phyloP scores from a whole-genome alignment of 2,113 vertebrate genomes.

The Psilopsiagon aymara region DNA sequence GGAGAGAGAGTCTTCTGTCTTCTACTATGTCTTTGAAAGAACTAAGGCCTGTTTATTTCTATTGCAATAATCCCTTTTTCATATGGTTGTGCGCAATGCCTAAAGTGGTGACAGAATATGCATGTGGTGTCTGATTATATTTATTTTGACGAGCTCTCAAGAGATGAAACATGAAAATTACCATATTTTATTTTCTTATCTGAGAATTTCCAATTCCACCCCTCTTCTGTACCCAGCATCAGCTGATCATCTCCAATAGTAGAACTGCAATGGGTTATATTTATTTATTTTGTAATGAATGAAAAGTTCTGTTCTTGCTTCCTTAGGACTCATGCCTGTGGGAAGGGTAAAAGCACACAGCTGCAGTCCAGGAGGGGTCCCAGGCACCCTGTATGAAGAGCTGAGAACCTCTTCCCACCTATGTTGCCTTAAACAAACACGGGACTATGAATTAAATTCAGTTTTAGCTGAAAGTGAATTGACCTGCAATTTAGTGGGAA shows the following conservation, averaged over 20 bases:
- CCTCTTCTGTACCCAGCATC: neutral
- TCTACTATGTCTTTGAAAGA: neutral
- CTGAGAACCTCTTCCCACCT: neutral
- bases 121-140: constrained; percentile 47
- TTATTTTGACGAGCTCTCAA: constrained; percentile 53
- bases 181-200: constrained; percentile 11
- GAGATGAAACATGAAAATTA: neutral
- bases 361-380: neutral
- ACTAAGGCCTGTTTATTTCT: constrained; percentile 30
- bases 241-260: neutral
- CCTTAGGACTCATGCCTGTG: neutral
- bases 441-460: neutral
- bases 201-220: constrained; percentile 22
- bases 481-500: neutral
- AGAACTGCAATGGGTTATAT: neutral
- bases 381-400: neutral
- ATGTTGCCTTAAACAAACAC: neutral
- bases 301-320: neutral
- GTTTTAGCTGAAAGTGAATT: neutral
- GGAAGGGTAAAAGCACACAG: neutral
- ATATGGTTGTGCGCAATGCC: constrained; percentile 23
- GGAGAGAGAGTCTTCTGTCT: neutral
- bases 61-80: constrained; percentile 27
- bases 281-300: neutral
- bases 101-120: constrained; percentile 35